These are phyloP conservation scores for Chymomyza costata DNA, from an alignment of 1,140 invertebrate species.

Conservation along the genomic window DNA sequence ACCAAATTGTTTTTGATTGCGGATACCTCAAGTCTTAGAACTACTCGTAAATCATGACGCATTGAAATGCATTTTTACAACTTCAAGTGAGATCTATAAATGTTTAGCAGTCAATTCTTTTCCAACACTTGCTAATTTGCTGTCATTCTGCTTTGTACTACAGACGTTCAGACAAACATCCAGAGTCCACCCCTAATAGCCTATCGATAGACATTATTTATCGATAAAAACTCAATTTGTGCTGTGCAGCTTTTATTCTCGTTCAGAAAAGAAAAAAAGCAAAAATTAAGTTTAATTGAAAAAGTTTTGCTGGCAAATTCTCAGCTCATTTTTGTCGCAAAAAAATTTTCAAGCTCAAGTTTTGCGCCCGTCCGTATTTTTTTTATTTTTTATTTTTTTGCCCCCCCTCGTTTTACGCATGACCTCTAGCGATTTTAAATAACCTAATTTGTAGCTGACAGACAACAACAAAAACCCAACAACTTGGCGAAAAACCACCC, in stretches of 20 bases:
- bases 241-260: slow-evolving; percentile 63
- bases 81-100: too few species aligned
- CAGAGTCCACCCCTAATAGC: slow-evolving; percentile 26
- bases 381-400: too few species aligned
- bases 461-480: too few species aligned
- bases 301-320: slow-evolving; percentile 42
- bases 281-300: slow-evolving; percentile 67
- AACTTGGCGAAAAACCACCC: too few species aligned
- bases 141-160: slow-evolving; percentile 58
- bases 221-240: slow-evolving; percentile 72
- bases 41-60: too few species aligned
- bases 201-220: slow-evolving; percentile 57
- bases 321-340: slow-evolving; percentile 8
- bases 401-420: too few species aligned
- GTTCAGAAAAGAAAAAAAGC: too few species aligned
- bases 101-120: too few species aligned
- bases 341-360: not conserved
- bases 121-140: slow-evolving; percentile 59
- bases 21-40: too few species aligned
- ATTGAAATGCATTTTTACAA: too few species aligned
- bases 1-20: too few species aligned
- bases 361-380: too few species aligned
- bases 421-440: slow-evolving; percentile 68
- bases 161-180: slow-evolving; percentile 4
- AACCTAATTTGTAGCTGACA: slow-evolving; percentile 67